Conservation (phyloP, 2,113 vertebrate species). For the Gorsachius goisagi region DNA sequence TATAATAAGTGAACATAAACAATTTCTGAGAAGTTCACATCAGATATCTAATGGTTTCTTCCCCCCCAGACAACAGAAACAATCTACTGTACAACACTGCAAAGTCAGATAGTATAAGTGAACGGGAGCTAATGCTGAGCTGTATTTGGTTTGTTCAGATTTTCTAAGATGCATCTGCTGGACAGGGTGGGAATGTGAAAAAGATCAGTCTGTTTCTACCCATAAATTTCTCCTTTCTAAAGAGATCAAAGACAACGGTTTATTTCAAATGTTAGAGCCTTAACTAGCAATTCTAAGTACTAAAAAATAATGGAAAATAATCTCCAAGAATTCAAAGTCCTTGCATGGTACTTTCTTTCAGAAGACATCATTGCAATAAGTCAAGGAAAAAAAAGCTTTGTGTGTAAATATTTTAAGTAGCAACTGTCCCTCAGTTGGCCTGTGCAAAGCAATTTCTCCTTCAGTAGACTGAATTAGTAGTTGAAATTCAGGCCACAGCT, state of each 20-base stretch:
- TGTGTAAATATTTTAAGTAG: too few species aligned
- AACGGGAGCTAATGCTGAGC: neutral
- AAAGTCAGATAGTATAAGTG: neutral
- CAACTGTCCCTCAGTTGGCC: neutral
- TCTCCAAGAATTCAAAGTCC: neutral
- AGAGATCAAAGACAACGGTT: neutral
- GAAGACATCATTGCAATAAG: neutral
- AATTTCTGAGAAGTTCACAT: neutral
- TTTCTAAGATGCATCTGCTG: neutral
- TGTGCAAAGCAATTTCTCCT: neutral
- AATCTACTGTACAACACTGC: neutral
- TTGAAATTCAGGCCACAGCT: neutral
- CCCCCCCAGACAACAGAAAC: too few species aligned
- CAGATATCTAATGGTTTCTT: neutral
- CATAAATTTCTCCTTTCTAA: neutral
- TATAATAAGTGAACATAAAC: neutral
- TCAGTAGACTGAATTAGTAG: neutral
- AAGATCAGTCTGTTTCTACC: neutral
- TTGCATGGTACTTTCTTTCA: neutral
- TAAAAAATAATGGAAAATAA: neutral
- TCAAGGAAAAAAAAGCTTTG: neutral
- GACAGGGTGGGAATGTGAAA: neutral
- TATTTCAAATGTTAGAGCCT: neutral
- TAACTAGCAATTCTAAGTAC: neutral
- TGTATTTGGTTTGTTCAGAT: neutral